Conservation (phyloP, 2,888 invertebrate species). For the Ectropis crepuscularia region DNA sequence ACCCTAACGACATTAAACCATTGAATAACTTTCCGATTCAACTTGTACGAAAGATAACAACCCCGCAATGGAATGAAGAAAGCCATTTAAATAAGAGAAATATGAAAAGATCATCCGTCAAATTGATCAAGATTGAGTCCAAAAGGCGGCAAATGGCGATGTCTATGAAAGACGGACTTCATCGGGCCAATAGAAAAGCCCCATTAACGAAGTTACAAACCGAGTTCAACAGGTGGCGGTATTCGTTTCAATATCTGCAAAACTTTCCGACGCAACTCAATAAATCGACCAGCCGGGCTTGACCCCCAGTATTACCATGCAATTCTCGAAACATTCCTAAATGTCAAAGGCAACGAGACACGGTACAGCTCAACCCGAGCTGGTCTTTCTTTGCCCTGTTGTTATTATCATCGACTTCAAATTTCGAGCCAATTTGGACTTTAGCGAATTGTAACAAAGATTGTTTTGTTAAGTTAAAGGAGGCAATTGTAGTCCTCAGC, state of each 20-base stretch:
- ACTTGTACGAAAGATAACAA: not conserved
- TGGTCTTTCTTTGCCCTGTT: constrained; percentile 74
- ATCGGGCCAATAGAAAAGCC: constrained; percentile 64
- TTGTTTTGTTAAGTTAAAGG: constrained; percentile 49
- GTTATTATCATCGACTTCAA: constrained; percentile 74
- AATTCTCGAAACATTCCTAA: constrained; percentile 42
- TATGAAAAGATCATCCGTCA: constrained; percentile 16
- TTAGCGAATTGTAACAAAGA: constrained; percentile 49
- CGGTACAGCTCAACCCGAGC: constrained; percentile 55
- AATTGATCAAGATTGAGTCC: constrained; percentile 19
- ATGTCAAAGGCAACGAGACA: constrained; percentile 40
- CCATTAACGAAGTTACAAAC: constrained; percentile 78
- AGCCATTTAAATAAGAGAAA: not conserved
- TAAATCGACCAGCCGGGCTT: constrained; percentile 68
- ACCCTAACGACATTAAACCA: no score
- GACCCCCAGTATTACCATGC: constrained; percentile 42
- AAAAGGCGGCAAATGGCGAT: constrained; percentile 6
- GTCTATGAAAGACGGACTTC: constrained; percentile 54
- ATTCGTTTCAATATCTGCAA: constrained; percentile 84
- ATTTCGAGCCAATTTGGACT: constrained; percentile 65
- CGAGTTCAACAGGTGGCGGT: constrained; percentile 79
- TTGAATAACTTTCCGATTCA: no score
- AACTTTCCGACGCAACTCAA: constrained; percentile 80
- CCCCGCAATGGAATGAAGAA: not conserved
- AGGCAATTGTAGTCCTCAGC: constrained; percentile 58